Evolutionary conservation across 2,888 invertebrate genomes (phyloP), one percentile per base, ranked within the genome.

Genomic region (Ariolimax columbianus): DNA sequence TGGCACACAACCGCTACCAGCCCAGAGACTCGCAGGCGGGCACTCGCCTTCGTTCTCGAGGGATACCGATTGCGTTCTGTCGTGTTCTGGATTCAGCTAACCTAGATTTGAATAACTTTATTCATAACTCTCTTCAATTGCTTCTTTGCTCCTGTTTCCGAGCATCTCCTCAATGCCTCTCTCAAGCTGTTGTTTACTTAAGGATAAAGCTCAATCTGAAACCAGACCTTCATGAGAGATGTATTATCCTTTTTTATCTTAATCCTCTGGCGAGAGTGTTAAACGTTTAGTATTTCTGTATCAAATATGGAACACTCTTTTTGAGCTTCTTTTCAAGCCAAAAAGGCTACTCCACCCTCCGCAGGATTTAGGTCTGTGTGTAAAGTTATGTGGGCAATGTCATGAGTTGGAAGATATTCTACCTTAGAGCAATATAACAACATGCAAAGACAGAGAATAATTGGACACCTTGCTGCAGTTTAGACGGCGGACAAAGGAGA

Each of bases 61-160:
- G 73, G 73, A 73, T 73, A 26, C 7, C 26, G 14, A 43, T 43
- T 43, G 19, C 30, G n/a, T 47, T 73, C 43, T 23, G 73, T 73
- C 11, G n/a, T 43, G 17, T 47, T 73, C 47, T 47, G 43, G 73
- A 40, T 73, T 36, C 47, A 47, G 36, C 6, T 43, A 73, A 73
- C 73, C 73, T 47, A 73, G 73, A 73, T 73, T 73, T 73, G 4
- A 43, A 43, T 73, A 26, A n/a, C 47, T 73, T 73, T 47, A n/a
- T 7, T 43, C n/a, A 14, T 47, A n/a, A n/a, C 11, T 72, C 17
- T 72, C 40, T 73, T 73, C 72, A 1, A 9, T 3, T 73, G 3
- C 11, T 43, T 73, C 73, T 47, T 73, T 4, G 17, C 73, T 2
- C 26, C 26, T 40, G 36, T 70, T 7, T 4, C 4, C 23, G 23